phyloP scores from a whole-genome alignment of 2,888 invertebrate genomes.

The Machimus rusticus region DNA sequence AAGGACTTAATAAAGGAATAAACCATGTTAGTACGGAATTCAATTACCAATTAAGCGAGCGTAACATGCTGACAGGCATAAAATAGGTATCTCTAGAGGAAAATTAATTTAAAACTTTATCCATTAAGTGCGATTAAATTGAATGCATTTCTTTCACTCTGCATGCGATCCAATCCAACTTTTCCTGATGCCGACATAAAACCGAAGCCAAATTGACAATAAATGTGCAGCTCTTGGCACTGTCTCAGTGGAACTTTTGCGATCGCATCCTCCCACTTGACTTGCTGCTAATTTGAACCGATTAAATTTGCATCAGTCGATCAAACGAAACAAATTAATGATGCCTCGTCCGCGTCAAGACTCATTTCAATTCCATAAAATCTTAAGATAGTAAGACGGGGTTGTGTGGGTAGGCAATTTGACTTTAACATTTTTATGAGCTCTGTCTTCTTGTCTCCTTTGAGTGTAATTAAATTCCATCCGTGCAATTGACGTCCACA shows the following conservation, averaged over 20 bases:
- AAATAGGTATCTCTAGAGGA: neutral
- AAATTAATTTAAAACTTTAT: neutral
- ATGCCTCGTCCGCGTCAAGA: neutral
- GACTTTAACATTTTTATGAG: neutral
- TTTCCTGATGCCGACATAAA: neutral
- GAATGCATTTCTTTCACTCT: neutral
- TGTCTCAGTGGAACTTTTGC: neutral
- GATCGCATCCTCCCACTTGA: neutral
- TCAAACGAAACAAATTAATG: slow-evolving; percentile 9
- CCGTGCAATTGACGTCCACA: slow-evolving; percentile 6
- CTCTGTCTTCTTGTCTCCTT: neutral
- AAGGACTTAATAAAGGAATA: neutral
- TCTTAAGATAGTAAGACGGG: neutral
- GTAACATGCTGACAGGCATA: neutral
- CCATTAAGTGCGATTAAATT: neutral
- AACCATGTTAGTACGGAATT: neutral
- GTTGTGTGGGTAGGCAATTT: slow-evolving; percentile 3
- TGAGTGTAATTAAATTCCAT: slow-evolving; percentile 27
- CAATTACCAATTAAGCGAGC: neutral
- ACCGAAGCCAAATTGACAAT: neutral
- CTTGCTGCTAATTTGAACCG: neutral
- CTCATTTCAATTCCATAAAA: neutral
- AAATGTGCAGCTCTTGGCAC: neutral
- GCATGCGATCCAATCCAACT: neutral
- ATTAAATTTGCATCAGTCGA: slow-evolving; percentile 9